Evolutionary conservation across 2,888 invertebrate genomes (phyloP).

Genomic region (Eucera pruinosa): DNA sequence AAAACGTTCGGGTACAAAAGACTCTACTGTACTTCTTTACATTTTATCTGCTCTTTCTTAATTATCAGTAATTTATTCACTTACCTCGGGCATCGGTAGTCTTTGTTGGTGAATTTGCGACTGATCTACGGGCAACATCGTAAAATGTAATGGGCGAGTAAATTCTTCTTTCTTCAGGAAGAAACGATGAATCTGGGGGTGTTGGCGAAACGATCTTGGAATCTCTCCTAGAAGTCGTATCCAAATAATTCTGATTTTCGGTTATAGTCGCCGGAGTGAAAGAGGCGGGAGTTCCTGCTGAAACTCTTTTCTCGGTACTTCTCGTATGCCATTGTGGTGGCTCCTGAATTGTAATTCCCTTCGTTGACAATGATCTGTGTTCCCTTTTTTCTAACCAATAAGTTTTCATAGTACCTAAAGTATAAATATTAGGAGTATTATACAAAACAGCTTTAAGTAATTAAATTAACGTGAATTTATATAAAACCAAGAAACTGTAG

Average conservation of each 20-base stretch:
- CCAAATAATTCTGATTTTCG: constrained; percentile 55
- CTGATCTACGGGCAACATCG: constrained; percentile 92
- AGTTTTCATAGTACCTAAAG: constrained; percentile 92
- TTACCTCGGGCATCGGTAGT: constrained; percentile 81
- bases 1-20: too few relatives aligned
- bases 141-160: constrained; percentile 95
- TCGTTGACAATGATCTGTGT: constrained; percentile 86
- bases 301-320: constrained; percentile 82
- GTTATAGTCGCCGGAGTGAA: constrained; percentile 37
- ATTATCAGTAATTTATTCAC: too few relatives aligned
- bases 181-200: constrained; percentile 74
- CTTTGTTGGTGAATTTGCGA: constrained; percentile 90
- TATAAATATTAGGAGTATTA: background rate
- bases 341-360: constrained; percentile 78
- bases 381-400: constrained; percentile 93
- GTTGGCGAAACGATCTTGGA: constrained; percentile 72
- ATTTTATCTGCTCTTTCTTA: too few relatives aligned
- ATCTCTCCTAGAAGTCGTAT: constrained; percentile 61
- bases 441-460: too few relatives aligned
- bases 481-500: too few relatives aligned
- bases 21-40: too few relatives aligned
- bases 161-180: constrained; percentile 88
- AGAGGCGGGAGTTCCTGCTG: constrained; percentile 48
- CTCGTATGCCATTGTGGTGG: constrained; percentile 80
- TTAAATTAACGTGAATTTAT: background rate